Evolutionary conservation across 2,888 invertebrate species (phyloP).

Genomic region (Spicauda simplicius): DNA sequence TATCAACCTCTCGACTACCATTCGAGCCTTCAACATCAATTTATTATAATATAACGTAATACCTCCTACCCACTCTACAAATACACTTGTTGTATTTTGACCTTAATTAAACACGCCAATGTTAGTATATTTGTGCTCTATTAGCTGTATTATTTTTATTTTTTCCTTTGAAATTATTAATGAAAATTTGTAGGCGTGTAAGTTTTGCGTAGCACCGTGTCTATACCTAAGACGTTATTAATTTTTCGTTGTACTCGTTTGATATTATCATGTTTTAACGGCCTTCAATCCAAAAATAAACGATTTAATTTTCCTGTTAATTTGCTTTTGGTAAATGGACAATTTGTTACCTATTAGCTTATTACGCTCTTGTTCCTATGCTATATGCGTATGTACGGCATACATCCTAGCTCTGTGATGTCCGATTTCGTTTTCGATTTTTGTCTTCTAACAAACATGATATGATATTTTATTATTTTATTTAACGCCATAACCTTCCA

Average conservation of each 20-base stretch:
- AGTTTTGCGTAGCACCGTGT: neutral
- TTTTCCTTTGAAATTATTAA: neutral
- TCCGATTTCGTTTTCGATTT: too few relatives aligned
- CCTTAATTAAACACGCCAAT: slow-evolving; percentile 20
- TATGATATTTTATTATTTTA: too few relatives aligned
- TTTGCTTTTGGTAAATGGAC: too few relatives aligned
- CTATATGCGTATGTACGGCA: too few relatives aligned
- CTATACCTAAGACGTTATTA: neutral
- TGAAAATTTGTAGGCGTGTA: neutral
- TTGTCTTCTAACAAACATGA: neutral
- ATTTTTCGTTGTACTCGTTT: too few relatives aligned
- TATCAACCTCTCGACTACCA: slow-evolving; percentile 20
- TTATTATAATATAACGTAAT: slow-evolving; percentile 19
- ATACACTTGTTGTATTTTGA: slow-evolving; percentile 24
- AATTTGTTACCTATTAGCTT: too few relatives aligned
- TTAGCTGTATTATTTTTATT: neutral
- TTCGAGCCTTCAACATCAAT: slow-evolving; percentile 18
- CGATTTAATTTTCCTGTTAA: too few relatives aligned
- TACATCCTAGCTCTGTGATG: too few relatives aligned
- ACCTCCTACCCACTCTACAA: slow-evolving; percentile 17
- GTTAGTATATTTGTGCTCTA: neutral
- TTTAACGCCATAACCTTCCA: too few relatives aligned
- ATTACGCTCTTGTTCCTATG: too few relatives aligned
- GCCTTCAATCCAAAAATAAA: neutral
- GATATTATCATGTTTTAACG: neutral